Evolutionary conservation across 2,113 vertebrate species (phyloP), one percentile per base, ranked within the genome.

Genomic region (Motacilla tschutschensis): DNA sequence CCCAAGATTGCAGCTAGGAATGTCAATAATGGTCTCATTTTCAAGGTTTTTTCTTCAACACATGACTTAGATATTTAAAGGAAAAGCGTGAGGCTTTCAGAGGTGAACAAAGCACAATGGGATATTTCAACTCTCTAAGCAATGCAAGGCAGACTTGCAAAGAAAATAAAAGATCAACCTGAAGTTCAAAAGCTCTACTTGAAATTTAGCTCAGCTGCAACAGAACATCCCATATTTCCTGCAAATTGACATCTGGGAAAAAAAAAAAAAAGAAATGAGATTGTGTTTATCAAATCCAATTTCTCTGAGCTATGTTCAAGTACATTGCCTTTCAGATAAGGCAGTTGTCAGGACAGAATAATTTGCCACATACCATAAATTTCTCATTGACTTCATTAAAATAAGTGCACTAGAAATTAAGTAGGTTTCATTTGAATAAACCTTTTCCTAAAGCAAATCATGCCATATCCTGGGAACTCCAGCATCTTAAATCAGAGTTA

Each of bases 321-420:
- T 41, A 81, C 71, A 20, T 1, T 79, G 80, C 78, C 35, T 82
- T 77, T 59, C 29, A 84, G 67, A 73, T 57, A 86, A 88, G 64
- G 71, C 46, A 71, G 86, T 76, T 79, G 64, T 62, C 86, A 84
- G 43, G 21, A 67, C 62, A 81, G 38, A 94, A 67, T 50, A 74
- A 69, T 87, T 79, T 90, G 76, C 69, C 47, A 78, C n/a, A 67
- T 41, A 35, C 29, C 83, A 86, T 57, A 82, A 75, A 83, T 78
- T 87, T 60, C 60, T 88, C 79, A 85, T 67, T 51, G 74, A 92
- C 63, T 90, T 95, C 87, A 91, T 85, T 83, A 90, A 55, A 79
- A 86, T 54, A 81, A 91, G 64, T 58, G 89, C 79, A 83, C 79
- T 90, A 90, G 72, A 90, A 92, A 91, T 77, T 67, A 89, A 94